Base-by-base conservation (phyloP, 2,113 vertebrate species). In the Danionella cerebrum region DNA sequence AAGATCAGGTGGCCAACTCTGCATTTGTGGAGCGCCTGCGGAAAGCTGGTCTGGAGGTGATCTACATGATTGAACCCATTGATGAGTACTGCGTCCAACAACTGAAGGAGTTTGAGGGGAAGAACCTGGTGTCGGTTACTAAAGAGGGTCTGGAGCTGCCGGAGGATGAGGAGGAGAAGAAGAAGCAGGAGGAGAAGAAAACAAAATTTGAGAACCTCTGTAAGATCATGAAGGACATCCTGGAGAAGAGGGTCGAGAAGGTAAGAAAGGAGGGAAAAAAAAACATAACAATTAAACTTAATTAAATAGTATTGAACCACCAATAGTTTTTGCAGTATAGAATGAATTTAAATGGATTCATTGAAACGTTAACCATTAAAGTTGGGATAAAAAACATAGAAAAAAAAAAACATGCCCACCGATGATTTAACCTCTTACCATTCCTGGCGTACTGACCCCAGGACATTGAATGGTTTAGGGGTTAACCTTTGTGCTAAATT, bases 41-140 rank as follows among this genome's bases (percentile, higher is more conserved):
- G 7, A 90, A 91, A 67, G 87, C 75, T 60, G 89, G 89, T 42
- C 80, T 90, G 0, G 89, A 91, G 72, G 89, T 91, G 24, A 87
- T 91, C 35, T 91, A 91, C 77, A 91, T 91, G 89, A 90, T 88
- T 1, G 89, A 91, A 78, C 89, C 89, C 66, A 91, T 91, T 5
- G 89, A 91, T 47, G 89, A 90, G 75, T 91, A 90, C 74, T 90
- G 89, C 1, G 88, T 91, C 13, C 89, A 91, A 79, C 89, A 91
- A 79, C 79, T 90, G 65, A 91, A 90, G 27, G 89, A 90, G 53
- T 90, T 77, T 1, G 89, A 91, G 31, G 89, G 89, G 24, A 91
- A 90, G 72, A 91, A 81, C 45, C 71, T 91, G 66, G 72, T 90
- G 2, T 91, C 89, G 11, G 89, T 91, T 1, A 91, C 89, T 27